Percentiles rank a stretch among this genome's conserved stretches.
These are phyloP conservation scores for Pagrus major DNA, from an alignment of 2,113 vertebrate species.

Conservation along the genomic window DNA sequence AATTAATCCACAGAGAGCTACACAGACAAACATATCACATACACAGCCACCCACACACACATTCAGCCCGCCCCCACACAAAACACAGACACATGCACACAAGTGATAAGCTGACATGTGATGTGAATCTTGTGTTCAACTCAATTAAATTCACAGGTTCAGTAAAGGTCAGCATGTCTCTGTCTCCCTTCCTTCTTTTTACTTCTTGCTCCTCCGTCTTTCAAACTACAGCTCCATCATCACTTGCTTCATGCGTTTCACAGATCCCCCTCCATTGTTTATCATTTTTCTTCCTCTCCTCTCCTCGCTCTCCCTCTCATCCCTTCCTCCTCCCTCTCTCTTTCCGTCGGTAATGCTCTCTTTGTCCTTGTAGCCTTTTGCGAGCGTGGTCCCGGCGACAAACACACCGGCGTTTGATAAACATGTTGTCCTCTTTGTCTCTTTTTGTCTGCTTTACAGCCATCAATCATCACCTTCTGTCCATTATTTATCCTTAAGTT, in stretches of 20 bases:
- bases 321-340: conserved; percentile 26
- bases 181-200: not conserved
- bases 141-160: conserved; percentile 70
- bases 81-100: conserved; percentile 24
- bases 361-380: conserved; percentile 66
- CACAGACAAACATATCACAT: not conserved
- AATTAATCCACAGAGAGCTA: conserved; percentile 17
- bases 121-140: conserved; percentile 63
- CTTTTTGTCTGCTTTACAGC: conserved; percentile 23
- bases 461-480: conserved; percentile 49
- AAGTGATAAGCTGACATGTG: conserved; percentile 59
- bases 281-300: conserved; percentile 20
- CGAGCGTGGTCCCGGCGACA: not conserved
- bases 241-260: conserved; percentile 15
- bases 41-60: not conserved
- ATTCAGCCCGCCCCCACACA: not conserved
- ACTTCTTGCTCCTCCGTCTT: conserved; percentile 10
- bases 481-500: conserved; percentile 44
- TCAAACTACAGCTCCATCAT: conserved; percentile 32
- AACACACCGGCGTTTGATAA: conserved; percentile 59
- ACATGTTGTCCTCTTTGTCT: conserved; percentile 58
- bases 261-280: conserved; percentile 14
- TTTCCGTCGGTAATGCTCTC: conserved; percentile 44
- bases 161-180: conserved; percentile 64
- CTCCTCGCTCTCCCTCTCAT: not conserved